phyloP scores from a whole-genome alignment of 1,140 invertebrate species.

The Anastatus disparis region DNA sequence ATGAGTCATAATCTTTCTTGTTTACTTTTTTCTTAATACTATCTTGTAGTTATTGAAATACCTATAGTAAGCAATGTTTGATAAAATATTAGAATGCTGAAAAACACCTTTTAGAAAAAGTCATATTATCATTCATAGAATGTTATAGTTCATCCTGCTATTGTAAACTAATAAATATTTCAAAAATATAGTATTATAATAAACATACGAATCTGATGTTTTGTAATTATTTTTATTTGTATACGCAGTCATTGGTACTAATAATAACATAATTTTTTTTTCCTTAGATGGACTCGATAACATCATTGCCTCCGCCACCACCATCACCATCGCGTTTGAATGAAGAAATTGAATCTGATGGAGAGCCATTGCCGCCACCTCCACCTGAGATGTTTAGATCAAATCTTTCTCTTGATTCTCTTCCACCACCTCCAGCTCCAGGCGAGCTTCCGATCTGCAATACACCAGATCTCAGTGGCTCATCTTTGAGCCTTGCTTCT shows the following conservation, averaged over 20 bases:
- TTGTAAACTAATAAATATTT: too few relatives aligned
- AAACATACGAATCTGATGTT: too few relatives aligned
- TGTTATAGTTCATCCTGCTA: too few relatives aligned
- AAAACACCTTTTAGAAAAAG: too few relatives aligned
- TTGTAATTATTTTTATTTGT: too few relatives aligned
- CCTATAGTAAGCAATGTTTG: too few relatives aligned
- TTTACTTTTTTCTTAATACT: not conserved
- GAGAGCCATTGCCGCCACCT: conserved; percentile 70
- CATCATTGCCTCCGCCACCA: conserved; percentile 68
- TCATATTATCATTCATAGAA: too few relatives aligned
- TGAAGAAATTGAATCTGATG: conserved; percentile 57
- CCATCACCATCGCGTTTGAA: conserved; percentile 67
- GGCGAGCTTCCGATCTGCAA: conserved; percentile 70
- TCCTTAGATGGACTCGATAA: conserved; percentile 67
- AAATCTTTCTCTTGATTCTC: conserved; percentile 78
- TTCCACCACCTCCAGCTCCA: conserved; percentile 82
- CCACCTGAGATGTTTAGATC: conserved; percentile 77
- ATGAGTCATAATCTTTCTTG: too few relatives aligned
- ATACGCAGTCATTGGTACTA: too few relatives aligned
- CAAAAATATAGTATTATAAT: too few relatives aligned
- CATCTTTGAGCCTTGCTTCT: conserved; percentile 74
- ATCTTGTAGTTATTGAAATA: too few relatives aligned
- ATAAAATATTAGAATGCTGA: too few relatives aligned
- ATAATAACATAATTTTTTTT: conserved; percentile 5
- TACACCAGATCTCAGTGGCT: conserved; percentile 73